Conservation (phyloP, 2,888 invertebrate species). For the Zhuqinia jingwanae region DNA sequence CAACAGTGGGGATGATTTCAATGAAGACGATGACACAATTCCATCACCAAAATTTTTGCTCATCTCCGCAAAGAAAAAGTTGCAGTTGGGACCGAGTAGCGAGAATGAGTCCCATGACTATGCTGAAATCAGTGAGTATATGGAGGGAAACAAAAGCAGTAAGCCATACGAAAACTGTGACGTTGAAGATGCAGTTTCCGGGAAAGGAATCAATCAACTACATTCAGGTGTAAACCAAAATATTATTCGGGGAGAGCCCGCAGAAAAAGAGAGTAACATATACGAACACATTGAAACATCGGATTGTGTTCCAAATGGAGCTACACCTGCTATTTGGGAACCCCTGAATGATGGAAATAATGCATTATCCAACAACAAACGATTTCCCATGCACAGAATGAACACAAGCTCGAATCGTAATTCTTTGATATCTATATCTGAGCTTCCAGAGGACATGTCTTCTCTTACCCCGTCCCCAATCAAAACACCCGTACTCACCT, state of each 20-base stretch:
- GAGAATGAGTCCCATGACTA: conserved; percentile 71
- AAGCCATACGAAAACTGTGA: conserved; percentile 70
- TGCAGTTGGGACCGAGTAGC: conserved; percentile 5
- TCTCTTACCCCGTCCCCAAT: conserved; percentile 48
- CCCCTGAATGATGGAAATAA: conserved; percentile 48
- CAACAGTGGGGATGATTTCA: neutral
- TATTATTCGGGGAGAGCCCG: conserved; percentile 12
- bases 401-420: conserved; percentile 67
- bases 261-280: conserved; percentile 65
- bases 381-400: conserved; percentile 49
- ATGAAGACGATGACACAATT: neutral
- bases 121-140: conserved; percentile 72
- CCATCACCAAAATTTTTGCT: conserved; percentile 53
- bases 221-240: neutral
- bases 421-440: conserved; percentile 72
- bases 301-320: conserved; percentile 3
- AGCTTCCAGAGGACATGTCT: conserved; percentile 67
- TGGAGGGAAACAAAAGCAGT: conserved; percentile 48
- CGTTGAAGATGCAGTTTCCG: neutral
- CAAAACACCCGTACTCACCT: conserved; percentile 42
- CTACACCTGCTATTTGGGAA: conserved; percentile 34
- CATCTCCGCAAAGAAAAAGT: conserved; percentile 49
- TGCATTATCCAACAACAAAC: conserved; percentile 7
- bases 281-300: conserved; percentile 73
- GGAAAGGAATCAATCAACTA: neutral